Base-by-base conservation (phyloP, 2,797 vertebrate genomes). In the Scolopax rusticola region DNA sequence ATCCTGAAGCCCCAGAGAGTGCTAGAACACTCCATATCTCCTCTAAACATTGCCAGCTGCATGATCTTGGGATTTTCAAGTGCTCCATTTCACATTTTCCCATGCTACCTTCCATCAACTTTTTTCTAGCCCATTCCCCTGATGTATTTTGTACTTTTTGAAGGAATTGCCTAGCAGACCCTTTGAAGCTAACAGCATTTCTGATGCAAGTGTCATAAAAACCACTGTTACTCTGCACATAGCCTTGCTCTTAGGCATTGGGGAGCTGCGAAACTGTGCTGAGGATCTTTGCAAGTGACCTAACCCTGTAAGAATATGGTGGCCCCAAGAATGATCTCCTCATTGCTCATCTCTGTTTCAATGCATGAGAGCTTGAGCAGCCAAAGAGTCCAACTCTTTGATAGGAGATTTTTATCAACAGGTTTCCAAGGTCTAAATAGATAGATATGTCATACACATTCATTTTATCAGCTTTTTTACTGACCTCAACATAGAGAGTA, bases 141-240 rank as follows among this genome's bases (percentile, higher is more conserved):
- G 73, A 83, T 7, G 15, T 43, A 63, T 64, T 73, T 70, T 48
- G 28, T 77, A 33, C 17, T 59, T 91, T 91, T 87, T 2, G 16
- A 92, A 92, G 73, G 56, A 94, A 78, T 36, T 93, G 61, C 51
- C 60, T 65, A n/a, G 17, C 43, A 71, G 30, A 38, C 57, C 56
- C 84, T 92, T 78, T 79, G 50, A 90, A 91, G 45, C 36, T 67
- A 89, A 87, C 65, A 79, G 24, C 27, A 30, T 85, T 93, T 90
- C 50, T 77, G 11, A 71, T 83, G 6, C 24, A 88, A 57, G 33
- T 74, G 41, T 61, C 32, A 73, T 47, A 82, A 81, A 84, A 47
- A 4, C 5, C 61, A 20, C 50, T 64, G 80, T 64, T 69, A 57
- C 38, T 77, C 63, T 75, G 75, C 41, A 45, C 18, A 56, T 53